Conservation (phyloP, 2,888 invertebrate genomes). For the Zele albiditarsus region DNA sequence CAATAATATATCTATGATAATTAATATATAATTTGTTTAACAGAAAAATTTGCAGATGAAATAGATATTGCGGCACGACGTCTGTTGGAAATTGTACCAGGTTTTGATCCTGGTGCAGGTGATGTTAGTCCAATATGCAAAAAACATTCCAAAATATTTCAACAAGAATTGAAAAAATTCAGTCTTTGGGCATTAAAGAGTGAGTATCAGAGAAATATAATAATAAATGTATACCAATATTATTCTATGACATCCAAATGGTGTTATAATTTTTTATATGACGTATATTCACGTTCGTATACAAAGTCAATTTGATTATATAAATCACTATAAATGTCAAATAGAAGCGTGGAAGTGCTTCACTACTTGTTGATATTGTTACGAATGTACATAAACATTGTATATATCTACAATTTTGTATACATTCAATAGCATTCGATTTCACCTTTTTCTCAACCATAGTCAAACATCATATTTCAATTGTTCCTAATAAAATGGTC, state of each 20-base stretch:
- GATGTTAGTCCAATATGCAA: slow-evolving; percentile 65
- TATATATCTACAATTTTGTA: slow-evolving; percentile 19
- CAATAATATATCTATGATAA: background rate
- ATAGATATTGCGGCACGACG: slow-evolving; percentile 63
- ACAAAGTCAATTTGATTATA: slow-evolving; percentile 13
- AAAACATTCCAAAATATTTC: slow-evolving; percentile 63
- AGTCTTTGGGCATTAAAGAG: slow-evolving; percentile 70
- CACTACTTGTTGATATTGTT: slow-evolving; percentile 17
- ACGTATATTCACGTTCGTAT: background rate
- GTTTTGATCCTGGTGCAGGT: slow-evolving; percentile 66
- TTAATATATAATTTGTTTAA: slow-evolving; percentile 36
- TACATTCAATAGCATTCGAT: slow-evolving; percentile 27
- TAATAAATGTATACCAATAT: slow-evolving; percentile 7
- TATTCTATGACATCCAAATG: slow-evolving; percentile 10
- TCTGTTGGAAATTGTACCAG: slow-evolving; percentile 63
- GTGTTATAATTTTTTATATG: background rate
- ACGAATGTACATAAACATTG: slow-evolving; percentile 12
- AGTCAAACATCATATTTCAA: background rate
- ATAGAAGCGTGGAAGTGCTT: background rate
- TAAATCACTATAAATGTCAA: slow-evolving; percentile 14
- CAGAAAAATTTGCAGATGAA: slow-evolving; percentile 63
- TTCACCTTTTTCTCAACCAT: slow-evolving; percentile 22
- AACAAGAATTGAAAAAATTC: slow-evolving; percentile 65
- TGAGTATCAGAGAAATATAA: slow-evolving; percentile 53
- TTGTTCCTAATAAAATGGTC: background rate